Conservation (phyloP, 92 coral and sea anemone genomes). For the Muricea muricata region DNA sequence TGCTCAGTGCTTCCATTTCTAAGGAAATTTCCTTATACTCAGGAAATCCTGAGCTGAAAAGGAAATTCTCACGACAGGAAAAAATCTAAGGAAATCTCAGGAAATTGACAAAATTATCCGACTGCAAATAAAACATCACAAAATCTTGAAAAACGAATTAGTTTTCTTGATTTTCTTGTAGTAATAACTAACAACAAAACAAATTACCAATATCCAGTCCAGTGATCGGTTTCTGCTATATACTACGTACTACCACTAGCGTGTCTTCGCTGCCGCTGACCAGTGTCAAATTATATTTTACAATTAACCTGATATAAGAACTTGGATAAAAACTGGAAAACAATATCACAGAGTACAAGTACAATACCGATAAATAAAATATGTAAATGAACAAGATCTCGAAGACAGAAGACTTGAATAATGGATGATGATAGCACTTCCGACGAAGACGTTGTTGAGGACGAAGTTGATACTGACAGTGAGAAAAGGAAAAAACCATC, state of each 20-base stretch:
- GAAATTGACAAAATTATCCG: background rate
- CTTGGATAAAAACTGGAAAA: background rate
- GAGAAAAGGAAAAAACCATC: background rate
- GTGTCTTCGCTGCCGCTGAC: too few species aligned
- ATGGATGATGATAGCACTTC: background rate
- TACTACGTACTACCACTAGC: background rate
- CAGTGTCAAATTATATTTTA: too few species aligned
- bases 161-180: background rate
- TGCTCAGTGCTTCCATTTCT: background rate
- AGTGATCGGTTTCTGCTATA: background rate
- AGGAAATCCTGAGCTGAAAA: background rate
- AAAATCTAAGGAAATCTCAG: slow-evolving; percentile 5
- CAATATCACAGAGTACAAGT: too few species aligned
- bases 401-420: background rate
- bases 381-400: background rate
- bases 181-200: background rate
- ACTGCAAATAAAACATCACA: background rate
- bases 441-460: background rate
- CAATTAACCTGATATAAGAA: background rate
- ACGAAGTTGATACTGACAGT: background rate
- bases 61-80: slow-evolving; percentile 3
- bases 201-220: too few species aligned
- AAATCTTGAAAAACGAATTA: background rate
- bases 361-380: background rate
- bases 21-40: slow-evolving; percentile 10